Conservation (phyloP, 2,113 vertebrate genomes). For the Phasianus colchicus region DNA sequence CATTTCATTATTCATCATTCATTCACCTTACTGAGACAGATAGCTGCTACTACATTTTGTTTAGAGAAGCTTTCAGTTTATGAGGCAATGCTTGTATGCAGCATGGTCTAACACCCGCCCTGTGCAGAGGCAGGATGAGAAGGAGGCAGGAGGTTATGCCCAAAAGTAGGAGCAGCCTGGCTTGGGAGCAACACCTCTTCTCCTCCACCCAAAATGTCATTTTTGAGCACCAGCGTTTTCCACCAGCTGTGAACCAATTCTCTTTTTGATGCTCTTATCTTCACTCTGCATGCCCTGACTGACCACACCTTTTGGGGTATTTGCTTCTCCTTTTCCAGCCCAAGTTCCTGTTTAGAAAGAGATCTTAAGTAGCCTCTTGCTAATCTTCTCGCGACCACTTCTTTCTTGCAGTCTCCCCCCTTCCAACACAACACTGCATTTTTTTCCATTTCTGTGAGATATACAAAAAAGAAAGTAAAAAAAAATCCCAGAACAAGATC, state of each 20-base stretch:
- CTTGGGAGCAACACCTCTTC: background rate
- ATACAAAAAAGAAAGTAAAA: background rate
- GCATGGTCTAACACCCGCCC: background rate
- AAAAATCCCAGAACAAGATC: background rate
- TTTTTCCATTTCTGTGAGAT: background rate
- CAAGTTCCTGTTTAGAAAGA: slow-evolving; percentile 27
- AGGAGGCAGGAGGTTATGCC: background rate
- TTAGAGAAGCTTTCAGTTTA: background rate
- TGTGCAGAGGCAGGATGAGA: background rate
- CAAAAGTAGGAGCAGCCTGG: background rate
- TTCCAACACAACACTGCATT: background rate
- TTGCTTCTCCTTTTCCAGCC: slow-evolving; percentile 44
- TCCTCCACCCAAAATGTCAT: fast-evolving
- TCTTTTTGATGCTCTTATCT: slow-evolving; percentile 45
- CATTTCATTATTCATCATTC: background rate
- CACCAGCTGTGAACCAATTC: background rate
- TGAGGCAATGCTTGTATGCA: background rate
- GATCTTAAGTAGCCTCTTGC: background rate
- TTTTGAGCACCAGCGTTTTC: background rate
- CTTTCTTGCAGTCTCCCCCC: slow-evolving; percentile 24
- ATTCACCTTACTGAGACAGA: background rate
- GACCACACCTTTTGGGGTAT: background rate
- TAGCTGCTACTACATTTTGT: background rate
- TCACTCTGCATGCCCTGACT: background rate
- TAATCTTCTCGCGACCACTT: slow-evolving; percentile 20